Base-by-base conservation (phyloP, 2,888 invertebrate genomes). In the Tenthredo notha region DNA sequence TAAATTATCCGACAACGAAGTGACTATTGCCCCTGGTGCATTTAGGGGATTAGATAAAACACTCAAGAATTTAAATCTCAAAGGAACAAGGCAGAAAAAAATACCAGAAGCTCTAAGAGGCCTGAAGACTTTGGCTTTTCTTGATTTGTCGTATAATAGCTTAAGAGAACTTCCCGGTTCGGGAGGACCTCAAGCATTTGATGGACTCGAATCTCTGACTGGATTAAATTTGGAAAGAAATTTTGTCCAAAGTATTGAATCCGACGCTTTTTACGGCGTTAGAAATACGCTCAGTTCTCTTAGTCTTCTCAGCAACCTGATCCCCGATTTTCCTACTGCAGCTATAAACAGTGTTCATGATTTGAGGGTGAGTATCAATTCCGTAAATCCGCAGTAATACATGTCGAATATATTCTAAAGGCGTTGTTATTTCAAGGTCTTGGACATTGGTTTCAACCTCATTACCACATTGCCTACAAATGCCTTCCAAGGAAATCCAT, bases 381-480 rank as follows among this genome's bases (percentile, higher is more conserved):
- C 15, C 25, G 21, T 15, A 40, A 72, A 25, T 54, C 29, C 7
- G 37, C 37, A 37, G 7, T 7, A 37, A 37, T 7, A 37, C 7
- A 37, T 37, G 6, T 6, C 37, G 37, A 37, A 37, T 7, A 37
- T 2, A 40, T 47, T 61, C 15, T 33, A 15, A 6, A 61, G 6
- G 0, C 10, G 21, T n/a, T 80, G 5, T 61, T 40, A 61, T 47
- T 47, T 83, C 47, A 90, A 95, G 95, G 98, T 98, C 12, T 94
- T 98, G 88, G 98, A 98, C 92, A 97, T 98, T 88, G 98, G 98
- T 78, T 98, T 98, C 93, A 98, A 98, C 94, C 95, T 98, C 88
- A 94, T 98, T 87, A 97, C 97, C 74, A 96, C 96, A 89, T 93
- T 98, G 88, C 98, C 98, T 12, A 94, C 95, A 78, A 95, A 97